Evolutionary conservation across 2,797 vertebrate species (phyloP).

Genomic region (Gorsachius magnificus): DNA sequence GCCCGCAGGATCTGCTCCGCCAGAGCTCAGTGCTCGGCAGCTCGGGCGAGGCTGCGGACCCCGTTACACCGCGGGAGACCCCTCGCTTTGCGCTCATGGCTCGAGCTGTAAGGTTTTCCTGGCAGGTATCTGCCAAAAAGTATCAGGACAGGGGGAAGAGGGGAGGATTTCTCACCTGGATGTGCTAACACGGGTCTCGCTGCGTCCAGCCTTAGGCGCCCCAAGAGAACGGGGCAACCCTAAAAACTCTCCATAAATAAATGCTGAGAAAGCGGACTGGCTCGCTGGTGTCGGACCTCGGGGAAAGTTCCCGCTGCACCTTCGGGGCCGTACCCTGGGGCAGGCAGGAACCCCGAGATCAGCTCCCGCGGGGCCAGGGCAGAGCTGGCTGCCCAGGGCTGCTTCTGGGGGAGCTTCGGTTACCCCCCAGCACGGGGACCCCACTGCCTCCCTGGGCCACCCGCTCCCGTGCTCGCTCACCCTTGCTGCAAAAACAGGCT

Average conservation of each 20-base stretch:
- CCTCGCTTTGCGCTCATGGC: background rate
- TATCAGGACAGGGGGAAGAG: rapidly evolving
- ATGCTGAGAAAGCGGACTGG: rapidly evolving
- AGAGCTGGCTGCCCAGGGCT: background rate
- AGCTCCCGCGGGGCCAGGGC: background rate
- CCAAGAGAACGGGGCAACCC: background rate
- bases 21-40: background rate
- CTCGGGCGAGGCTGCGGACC: background rate
- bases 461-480: background rate
- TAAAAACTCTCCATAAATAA: background rate
- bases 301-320: rapidly evolving
- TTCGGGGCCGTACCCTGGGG: background rate
- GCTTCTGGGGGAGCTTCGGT: background rate
- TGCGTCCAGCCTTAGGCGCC: background rate
- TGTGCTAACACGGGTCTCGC: background rate
- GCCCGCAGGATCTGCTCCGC: background rate
- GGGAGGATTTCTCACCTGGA: background rate
- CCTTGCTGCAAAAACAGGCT: background rate
- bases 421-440: background rate
- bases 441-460: background rate
- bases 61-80: background rate
- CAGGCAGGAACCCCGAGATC: background rate
- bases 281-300: background rate
- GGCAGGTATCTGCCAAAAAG: background rate
- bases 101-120: background rate